phyloP scores from a whole-genome alignment of 2,797 vertebrate species.

The Schizopygopsis malacanthus region DNA sequence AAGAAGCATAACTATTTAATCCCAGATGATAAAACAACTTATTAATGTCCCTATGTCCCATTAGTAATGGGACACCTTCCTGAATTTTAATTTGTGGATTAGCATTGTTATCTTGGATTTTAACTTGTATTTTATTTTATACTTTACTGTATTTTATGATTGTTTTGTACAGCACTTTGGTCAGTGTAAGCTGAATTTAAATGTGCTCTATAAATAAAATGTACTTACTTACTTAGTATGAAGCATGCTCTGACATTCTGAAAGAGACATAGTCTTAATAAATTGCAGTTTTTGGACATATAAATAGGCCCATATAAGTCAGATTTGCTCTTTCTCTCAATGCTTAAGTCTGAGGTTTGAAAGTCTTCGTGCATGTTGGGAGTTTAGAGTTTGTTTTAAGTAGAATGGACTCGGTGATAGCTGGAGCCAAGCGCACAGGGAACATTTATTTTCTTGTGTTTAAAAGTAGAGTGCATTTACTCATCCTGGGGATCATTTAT shows the following conservation, averaged over 20 bases:
- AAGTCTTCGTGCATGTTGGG: constrained; percentile 56
- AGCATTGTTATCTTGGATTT: no score
- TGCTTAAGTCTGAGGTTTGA: constrained; percentile 49
- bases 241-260: constrained; percentile 7
- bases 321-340: constrained; percentile 34
- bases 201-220: no score
- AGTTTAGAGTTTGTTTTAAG: constrained; percentile 63
- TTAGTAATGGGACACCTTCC: background rate
- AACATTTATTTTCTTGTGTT: constrained; percentile 66
- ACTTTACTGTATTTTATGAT: no score
- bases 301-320: constrained; percentile 24
- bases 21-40: constrained; percentile 5
- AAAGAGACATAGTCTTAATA: constrained; percentile 19
- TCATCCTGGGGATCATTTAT: constrained; percentile 63
- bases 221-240: background rate
- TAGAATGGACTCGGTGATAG: constrained; percentile 57
- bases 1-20: background rate
- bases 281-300: constrained; percentile 27
- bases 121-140: no score
- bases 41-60: background rate
- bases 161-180: no score
- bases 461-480: constrained; percentile 64
- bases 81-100: no score
- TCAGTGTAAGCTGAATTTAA: no score
- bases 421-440: constrained; percentile 56